Percentiles rank a stretch among this genome's conserved stretches.
Conservation (phyloP, 2,888 invertebrate genomes). For the Cecidostiba fungosa region DNA sequence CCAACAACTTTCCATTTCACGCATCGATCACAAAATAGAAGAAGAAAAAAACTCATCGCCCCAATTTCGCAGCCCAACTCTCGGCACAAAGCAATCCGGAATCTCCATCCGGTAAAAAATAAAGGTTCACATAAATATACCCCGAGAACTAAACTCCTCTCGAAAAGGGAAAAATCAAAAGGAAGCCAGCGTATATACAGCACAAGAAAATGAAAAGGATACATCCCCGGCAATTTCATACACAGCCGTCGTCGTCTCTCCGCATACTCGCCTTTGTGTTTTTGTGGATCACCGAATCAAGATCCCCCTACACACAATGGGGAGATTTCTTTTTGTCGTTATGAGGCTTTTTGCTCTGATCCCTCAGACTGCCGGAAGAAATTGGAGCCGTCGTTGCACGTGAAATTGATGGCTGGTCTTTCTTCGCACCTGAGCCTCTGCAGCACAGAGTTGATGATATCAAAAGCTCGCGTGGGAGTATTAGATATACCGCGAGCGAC, state of each 20-base stretch:
- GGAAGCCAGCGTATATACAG: not conserved
- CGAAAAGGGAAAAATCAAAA: not conserved
- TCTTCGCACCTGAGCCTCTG: not conserved
- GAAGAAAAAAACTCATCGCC: not conserved
- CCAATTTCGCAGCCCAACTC: not conserved
- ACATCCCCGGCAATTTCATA: constrained; percentile 9
- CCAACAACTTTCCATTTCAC: not conserved
- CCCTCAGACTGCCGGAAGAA: not conserved
- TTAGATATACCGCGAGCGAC: not conserved
- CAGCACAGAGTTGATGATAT: not conserved
- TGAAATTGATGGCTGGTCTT: not conserved
- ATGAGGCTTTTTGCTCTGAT: not conserved
- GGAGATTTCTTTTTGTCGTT: constrained; percentile 5
- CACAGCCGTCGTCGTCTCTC: not conserved
- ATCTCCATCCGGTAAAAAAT: not conserved
- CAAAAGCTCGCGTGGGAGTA: not conserved
- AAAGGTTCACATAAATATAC: not conserved
- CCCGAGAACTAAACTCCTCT: not conserved
- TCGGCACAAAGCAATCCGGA: not conserved
- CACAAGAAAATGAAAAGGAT: not conserved
- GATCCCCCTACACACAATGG: not conserved
- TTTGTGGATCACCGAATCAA: not conserved
- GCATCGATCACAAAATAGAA: not conserved
- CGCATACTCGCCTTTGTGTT: not conserved
- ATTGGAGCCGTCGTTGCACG: constrained; percentile 14